These are phyloP conservation scores for Metopia argyrocephala DNA, from an alignment of 2,888 invertebrate species.

Conservation along the genomic window DNA sequence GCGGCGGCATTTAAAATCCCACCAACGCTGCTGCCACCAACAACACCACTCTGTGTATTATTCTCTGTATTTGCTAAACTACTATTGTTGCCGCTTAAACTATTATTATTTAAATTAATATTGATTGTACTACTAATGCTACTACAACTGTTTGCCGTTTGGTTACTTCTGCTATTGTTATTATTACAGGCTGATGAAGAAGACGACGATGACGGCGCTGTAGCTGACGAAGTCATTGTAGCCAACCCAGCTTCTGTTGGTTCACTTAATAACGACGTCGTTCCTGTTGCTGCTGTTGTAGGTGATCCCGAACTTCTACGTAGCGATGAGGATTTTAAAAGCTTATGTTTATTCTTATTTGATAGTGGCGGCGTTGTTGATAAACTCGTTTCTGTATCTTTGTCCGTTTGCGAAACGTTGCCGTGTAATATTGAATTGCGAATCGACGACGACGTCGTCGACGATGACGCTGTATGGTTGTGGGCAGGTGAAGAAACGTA, in stretches of 20 bases:
- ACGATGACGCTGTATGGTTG: conserved; percentile 59
- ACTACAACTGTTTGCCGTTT: conserved; percentile 67
- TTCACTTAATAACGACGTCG: conserved; percentile 54
- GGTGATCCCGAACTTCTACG: conserved; percentile 64
- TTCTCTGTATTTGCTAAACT: conserved; percentile 68
- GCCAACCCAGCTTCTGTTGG: conserved; percentile 70
- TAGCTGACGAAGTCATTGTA: conserved; percentile 71
- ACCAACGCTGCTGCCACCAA: conserved; percentile 62
- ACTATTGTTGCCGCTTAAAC: conserved; percentile 73
- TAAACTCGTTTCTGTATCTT: conserved; percentile 60
- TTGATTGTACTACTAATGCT: conserved; percentile 76
- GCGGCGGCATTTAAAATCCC: conserved; percentile 76
- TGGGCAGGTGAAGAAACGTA: conserved; percentile 68
- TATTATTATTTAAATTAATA: conserved; percentile 76
- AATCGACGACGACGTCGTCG: conserved; percentile 64
- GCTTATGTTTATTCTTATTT: conserved; percentile 58
- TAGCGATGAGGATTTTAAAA: conserved; percentile 57
- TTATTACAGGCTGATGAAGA: conserved; percentile 69
- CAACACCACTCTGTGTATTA: conserved; percentile 45
- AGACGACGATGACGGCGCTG: conserved; percentile 49
- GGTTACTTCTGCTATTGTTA: conserved; percentile 65
- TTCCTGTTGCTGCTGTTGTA: conserved; percentile 59
- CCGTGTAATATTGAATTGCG: conserved; percentile 45
- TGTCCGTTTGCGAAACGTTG: conserved; percentile 68
- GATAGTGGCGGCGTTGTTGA: conserved; percentile 60